A percentile compares a stretch with the other conserved stretches of the same genome.
Evolutionary conservation across 2,888 invertebrate species (phyloP).

Genomic region (Sialis lutaria): DNA sequence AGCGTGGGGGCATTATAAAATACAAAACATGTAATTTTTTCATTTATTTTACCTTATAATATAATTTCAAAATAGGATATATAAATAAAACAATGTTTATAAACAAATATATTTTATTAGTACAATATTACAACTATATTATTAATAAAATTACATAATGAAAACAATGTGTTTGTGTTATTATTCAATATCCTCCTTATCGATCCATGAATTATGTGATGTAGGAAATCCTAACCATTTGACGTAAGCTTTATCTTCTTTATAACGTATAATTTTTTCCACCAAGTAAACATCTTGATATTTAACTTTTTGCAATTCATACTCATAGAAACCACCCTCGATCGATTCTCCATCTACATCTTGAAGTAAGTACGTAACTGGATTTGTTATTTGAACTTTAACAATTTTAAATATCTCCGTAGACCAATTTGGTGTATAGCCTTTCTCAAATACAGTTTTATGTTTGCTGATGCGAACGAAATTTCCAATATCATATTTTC

Average conservation of each 20-base stretch:
- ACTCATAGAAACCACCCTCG: conserved; percentile 15
- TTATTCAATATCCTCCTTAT: no score
- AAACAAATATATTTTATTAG: no score
- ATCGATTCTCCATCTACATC: conserved; percentile 14
- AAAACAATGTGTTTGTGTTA: conserved; percentile 5
- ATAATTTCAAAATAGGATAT: no score
- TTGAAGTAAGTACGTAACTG: conserved; percentile 15
- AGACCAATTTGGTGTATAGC: conserved; percentile 17
- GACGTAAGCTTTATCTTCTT: conserved; percentile 12
- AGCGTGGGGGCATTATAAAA: conserved; percentile 2
- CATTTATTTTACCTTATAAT: no score
- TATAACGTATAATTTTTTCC: conserved; percentile 13
- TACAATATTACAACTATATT: no score
- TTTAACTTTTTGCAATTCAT: conserved; percentile 13
- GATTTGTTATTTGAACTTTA: conserved; percentile 15
- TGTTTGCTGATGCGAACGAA: no score
- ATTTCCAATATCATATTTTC: background rate
- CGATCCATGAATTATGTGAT: conserved; percentile 14
- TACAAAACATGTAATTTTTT: background rate
- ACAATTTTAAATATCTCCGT: conserved; percentile 18
- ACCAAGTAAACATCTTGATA: conserved; percentile 14
- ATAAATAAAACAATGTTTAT: no score
- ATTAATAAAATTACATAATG: conserved; percentile 1
- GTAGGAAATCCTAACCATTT: conserved; percentile 13
- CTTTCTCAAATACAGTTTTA: conserved; percentile 15